These are phyloP conservation scores for Cynocephalus volans DNA, from an alignment of 2,113 vertebrate species.

Conservation along the genomic window DNA sequence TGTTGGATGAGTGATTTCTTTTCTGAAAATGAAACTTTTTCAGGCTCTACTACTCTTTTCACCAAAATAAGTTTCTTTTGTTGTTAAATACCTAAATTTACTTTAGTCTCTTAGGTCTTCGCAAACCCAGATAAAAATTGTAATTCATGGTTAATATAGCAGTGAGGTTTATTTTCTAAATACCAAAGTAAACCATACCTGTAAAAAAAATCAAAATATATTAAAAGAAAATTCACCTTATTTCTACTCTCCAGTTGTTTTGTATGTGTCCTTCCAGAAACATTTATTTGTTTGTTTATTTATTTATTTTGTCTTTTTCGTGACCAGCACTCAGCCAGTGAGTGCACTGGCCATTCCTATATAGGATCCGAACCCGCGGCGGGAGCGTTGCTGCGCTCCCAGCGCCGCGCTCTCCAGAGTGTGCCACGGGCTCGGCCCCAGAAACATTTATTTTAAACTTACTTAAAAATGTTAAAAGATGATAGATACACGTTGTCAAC, in stretches of 20 bases:
- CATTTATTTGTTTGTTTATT: no score
- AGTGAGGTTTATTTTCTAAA: background rate
- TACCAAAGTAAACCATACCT: background rate
- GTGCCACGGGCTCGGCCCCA: no score
- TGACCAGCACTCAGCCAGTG: no score
- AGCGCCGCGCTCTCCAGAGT: no score
- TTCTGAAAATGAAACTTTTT: constrained; percentile 29
- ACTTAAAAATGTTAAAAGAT: background rate
- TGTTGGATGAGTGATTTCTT: background rate
- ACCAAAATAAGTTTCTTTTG: constrained; percentile 15
- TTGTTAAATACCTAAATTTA: background rate
- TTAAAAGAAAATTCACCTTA: background rate
- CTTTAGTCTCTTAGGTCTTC: background rate
- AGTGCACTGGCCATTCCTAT: no score
- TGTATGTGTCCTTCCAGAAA: background rate
- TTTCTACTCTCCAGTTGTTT: background rate
- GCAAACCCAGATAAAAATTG: constrained; percentile 13
- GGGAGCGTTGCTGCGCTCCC: no score
- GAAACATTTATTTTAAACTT: constrained; percentile 33
- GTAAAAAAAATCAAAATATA: background rate
- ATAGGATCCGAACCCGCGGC: no score
- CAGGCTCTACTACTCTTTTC: background rate
- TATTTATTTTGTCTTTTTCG: no score
- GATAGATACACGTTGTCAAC: background rate
- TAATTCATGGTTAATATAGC: background rate